Percentiles rank a stretch among this genome's conserved stretches.
Evolutionary conservation across 2,888 invertebrate genomes (phyloP).

Genomic region (Euplagia quadripunctaria): DNA sequence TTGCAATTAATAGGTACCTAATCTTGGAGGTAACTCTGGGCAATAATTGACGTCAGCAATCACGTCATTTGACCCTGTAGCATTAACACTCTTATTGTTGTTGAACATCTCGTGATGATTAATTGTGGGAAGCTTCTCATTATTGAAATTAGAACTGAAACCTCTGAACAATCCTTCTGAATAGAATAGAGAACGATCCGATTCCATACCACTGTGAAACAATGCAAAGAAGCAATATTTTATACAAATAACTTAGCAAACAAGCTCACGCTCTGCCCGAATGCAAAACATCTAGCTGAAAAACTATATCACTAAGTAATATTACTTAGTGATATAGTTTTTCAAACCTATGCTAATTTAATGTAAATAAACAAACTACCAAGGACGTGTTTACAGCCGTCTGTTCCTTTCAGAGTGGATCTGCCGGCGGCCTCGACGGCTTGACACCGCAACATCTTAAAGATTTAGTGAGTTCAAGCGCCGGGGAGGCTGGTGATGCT

Average conservation of each 20-base stretch:
- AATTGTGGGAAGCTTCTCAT: not conserved
- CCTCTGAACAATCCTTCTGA: not conserved
- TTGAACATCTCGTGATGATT: not conserved
- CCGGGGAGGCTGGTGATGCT: too few species aligned
- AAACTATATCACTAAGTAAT: too few species aligned
- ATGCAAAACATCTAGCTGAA: too few species aligned
- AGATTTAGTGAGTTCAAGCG: too few species aligned
- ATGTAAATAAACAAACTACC: too few species aligned
- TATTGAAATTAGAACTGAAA: not conserved
- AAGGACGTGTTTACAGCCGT: too few species aligned
- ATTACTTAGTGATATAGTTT: too few species aligned
- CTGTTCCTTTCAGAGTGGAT: too few species aligned
- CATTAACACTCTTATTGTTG: not conserved
- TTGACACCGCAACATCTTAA: too few species aligned
- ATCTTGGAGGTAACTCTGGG: constrained; percentile 10
- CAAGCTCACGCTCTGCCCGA: not conserved
- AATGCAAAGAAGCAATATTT: not conserved
- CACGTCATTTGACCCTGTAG: not conserved
- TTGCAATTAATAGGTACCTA: not conserved
- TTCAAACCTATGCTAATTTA: too few species aligned
- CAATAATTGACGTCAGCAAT: not conserved
- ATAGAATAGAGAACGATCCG: not conserved
- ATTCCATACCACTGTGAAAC: constrained; percentile 6
- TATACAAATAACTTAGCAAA: not conserved
- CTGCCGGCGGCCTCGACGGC: too few species aligned